phyloP scores from a whole-genome alignment of 2,113 vertebrate genomes.

The Rhegmatorhina hoffmannsi region DNA sequence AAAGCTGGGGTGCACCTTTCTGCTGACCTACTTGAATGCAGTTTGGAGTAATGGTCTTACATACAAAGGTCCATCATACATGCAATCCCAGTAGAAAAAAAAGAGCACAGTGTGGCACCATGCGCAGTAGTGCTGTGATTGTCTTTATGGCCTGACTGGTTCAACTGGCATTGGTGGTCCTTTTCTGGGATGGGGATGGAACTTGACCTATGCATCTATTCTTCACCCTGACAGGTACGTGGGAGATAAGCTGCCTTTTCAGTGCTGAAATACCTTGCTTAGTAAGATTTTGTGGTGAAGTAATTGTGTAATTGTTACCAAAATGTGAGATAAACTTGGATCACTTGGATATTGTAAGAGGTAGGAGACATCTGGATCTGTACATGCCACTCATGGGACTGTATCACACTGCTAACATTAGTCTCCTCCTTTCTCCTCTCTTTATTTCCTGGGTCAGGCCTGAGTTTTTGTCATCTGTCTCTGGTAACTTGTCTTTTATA shows the following conservation, averaged over 20 bases:
- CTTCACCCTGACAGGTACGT: background rate
- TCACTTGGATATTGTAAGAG: background rate
- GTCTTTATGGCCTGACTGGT: background rate
- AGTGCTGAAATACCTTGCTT: background rate
- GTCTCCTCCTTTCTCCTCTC: background rate
- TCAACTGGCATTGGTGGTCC: background rate
- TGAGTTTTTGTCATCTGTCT: background rate
- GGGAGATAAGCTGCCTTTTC: background rate
- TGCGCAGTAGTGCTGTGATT: background rate
- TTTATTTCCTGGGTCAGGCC: background rate
- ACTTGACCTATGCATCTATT: background rate
- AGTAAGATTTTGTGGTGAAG: background rate
- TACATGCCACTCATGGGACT: fast-evolving
- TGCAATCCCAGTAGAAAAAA: background rate
- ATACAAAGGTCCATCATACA: background rate
- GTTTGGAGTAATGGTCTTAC: background rate
- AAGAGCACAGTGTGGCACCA: background rate
- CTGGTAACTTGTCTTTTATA: background rate
- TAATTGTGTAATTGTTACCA: background rate
- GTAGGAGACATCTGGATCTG: background rate
- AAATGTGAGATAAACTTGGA: background rate
- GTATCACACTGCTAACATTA: background rate
- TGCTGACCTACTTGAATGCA: background rate
- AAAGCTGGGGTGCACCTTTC: background rate
- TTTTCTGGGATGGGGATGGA: background rate